Evolutionary conservation across 2,888 invertebrate genomes (phyloP).

Genomic region (Habroteleia sp.): DNA sequence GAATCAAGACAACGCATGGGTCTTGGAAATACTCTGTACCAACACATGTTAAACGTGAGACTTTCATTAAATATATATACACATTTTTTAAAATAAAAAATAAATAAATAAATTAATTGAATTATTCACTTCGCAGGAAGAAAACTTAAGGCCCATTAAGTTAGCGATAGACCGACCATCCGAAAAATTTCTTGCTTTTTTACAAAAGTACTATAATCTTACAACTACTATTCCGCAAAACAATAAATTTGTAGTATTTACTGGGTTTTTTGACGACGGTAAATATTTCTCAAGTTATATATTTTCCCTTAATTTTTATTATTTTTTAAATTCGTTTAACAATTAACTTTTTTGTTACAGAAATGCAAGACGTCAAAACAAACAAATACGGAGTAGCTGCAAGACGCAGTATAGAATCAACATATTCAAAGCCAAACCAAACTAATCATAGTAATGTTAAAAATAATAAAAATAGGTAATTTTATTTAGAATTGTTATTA

Average conservation of each 20-base stretch:
- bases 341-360: slow-evolving; percentile 62
- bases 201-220: slow-evolving; percentile 90
- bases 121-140: slow-evolving; percentile 82
- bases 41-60: slow-evolving; percentile 91
- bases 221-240: slow-evolving; percentile 88
- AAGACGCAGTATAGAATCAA: slow-evolving; percentile 65
- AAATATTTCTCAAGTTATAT: too few species aligned
- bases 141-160: slow-evolving; percentile 86
- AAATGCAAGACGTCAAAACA: slow-evolving; percentile 70
- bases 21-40: slow-evolving; percentile 91
- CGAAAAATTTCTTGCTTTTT: slow-evolving; percentile 91
- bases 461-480: slow-evolving; percentile 64
- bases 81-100: too few species aligned
- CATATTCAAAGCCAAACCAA: slow-evolving; percentile 61
- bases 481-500: too few species aligned
- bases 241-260: slow-evolving; percentile 93
- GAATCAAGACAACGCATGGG: slow-evolving; percentile 92
- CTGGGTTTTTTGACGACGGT: slow-evolving; percentile 87
- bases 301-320: slow-evolving; percentile 4
- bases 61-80: too few species aligned
- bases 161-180: slow-evolving; percentile 97
- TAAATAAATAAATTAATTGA: too few species aligned
- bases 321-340: not conserved
- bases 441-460: slow-evolving; percentile 67
- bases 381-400: slow-evolving; percentile 71